phyloP scores from a whole-genome alignment of 2,113 vertebrate species.

The Athene cunicularia region DNA sequence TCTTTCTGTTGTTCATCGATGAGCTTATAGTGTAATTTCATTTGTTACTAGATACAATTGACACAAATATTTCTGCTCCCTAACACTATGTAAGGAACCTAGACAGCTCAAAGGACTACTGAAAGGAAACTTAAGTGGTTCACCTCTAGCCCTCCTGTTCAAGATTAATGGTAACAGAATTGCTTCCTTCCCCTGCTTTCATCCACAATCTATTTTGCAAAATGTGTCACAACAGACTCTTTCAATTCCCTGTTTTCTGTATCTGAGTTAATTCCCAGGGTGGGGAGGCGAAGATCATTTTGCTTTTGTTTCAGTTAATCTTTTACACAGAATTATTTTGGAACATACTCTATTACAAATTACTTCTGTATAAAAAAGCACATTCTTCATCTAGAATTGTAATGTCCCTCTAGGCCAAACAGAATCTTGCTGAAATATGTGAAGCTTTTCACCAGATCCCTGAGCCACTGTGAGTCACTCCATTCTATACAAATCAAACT shows the following conservation, averaged over 20 bases:
- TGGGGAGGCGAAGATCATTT: neutral
- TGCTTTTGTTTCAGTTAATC: neutral
- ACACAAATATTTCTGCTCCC: neutral
- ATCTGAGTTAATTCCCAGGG: neutral
- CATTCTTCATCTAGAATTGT: neutral
- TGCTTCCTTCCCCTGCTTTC: neutral
- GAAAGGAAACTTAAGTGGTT: neutral
- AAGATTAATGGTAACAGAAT: neutral
- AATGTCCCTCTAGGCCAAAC: neutral
- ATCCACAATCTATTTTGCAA: neutral
- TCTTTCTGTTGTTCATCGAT: neutral
- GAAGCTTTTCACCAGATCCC: neutral
- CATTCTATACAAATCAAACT: slow-evolving; percentile 51
- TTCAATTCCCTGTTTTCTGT: neutral
- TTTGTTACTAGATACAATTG: neutral
- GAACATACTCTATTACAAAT: neutral
- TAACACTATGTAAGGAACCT: neutral
- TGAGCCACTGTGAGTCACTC: slow-evolving; percentile 20
- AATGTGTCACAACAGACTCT: neutral
- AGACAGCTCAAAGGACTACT: neutral
- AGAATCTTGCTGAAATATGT: neutral
- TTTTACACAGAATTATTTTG: neutral
- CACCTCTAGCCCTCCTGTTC: neutral
- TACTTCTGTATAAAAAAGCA: neutral
- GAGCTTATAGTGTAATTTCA: neutral